Conservation (phyloP, 2,888 invertebrate species). For the Pelosia muscerda region DNA sequence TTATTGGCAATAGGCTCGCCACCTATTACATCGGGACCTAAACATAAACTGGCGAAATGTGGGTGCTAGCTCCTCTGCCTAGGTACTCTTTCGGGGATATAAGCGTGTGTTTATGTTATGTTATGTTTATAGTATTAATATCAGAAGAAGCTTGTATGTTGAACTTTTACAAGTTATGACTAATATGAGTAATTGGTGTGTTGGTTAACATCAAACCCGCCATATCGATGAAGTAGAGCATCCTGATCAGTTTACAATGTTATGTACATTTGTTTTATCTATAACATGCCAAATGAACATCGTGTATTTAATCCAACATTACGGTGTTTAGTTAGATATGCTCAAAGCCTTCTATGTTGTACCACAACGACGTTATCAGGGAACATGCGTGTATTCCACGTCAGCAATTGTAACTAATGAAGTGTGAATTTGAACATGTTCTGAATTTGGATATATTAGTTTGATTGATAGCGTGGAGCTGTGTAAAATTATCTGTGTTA, state of each 20-base stretch:
- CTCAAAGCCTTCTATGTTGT: neutral
- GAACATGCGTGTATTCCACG: neutral
- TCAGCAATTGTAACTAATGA: constrained; percentile 5
- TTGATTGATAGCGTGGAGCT: neutral
- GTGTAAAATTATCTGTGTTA: neutral
- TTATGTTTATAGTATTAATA: too few species aligned
- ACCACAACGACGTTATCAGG: neutral
- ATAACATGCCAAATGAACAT: neutral
- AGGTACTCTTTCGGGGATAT: too few species aligned
- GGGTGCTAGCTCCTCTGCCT: too few species aligned
- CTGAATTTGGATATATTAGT: neutral
- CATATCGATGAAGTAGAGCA: too few species aligned
- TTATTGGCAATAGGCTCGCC: too few species aligned
- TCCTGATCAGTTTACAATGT: neutral
- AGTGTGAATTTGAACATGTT: constrained; percentile 9
- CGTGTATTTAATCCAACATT: neutral
- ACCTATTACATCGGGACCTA: too few species aligned
- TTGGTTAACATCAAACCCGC: too few species aligned
- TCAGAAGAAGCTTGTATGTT: too few species aligned
- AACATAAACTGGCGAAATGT: too few species aligned
- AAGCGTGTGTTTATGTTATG: too few species aligned
- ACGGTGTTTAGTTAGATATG: neutral
- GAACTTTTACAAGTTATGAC: too few species aligned
- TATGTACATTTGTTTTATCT: neutral
- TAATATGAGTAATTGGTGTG: too few species aligned